Percentiles rank a stretch among this genome's conserved stretches.
Conservation (phyloP, 2,797 vertebrate species). For the Coregonus suidteri region DNA sequence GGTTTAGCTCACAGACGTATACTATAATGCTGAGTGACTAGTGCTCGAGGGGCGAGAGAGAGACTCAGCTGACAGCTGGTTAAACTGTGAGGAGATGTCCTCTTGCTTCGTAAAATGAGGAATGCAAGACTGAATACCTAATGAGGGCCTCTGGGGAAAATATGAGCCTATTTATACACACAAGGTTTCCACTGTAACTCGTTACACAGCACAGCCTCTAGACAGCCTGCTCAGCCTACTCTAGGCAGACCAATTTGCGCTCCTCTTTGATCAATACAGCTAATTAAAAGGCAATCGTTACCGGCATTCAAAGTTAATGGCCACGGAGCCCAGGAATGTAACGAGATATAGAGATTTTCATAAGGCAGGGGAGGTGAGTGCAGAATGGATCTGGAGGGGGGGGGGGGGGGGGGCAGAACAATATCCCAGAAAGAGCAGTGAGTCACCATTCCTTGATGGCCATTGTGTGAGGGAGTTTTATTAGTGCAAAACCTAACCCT, state of each 20-base stretch:
- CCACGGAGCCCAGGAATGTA: background rate
- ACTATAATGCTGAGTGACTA: conserved; percentile 43
- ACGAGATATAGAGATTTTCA: background rate
- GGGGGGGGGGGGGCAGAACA: background rate
- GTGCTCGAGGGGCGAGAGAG: conserved; percentile 30
- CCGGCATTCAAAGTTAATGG: background rate
- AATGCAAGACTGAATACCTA: conserved; percentile 13
- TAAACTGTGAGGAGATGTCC: conserved; percentile 14
- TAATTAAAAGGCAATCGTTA: background rate
- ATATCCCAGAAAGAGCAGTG: conserved; percentile 9
- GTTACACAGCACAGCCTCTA: background rate
- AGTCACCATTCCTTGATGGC: conserved; percentile 17
- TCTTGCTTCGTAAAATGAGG: conserved; percentile 7
- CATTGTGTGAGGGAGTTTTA: conserved; percentile 15
- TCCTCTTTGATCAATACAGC: background rate
- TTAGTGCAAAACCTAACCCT: background rate
- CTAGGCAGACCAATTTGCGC: background rate
- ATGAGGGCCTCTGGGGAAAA: conserved; percentile 4
- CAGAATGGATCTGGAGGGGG: background rate
- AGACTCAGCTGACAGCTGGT: conserved; percentile 28
- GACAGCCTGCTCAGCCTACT: background rate
- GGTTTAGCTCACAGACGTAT: conserved; percentile 28
- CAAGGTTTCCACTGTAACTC: background rate
- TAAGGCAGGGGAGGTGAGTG: background rate
- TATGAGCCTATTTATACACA: conserved; percentile 21